Conservation (phyloP, 2,888 invertebrate genomes). For the Blastobasis adustella region DNA sequence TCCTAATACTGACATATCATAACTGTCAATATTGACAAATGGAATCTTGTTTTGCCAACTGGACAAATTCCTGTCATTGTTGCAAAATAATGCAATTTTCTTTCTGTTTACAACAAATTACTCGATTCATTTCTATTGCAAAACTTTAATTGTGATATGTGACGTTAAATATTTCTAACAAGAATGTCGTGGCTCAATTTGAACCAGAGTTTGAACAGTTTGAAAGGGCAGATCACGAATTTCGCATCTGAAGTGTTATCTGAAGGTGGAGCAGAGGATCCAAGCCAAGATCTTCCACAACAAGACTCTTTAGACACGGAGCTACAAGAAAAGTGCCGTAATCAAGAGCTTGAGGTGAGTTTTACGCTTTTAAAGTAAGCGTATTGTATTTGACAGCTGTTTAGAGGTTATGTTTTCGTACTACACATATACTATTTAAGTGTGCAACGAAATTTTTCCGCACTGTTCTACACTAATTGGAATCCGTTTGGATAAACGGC, state of each 20-base stretch:
- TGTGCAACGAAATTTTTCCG: too few species aligned
- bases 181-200: constrained; percentile 82
- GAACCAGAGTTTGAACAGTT: constrained; percentile 78
- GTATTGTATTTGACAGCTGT: constrained; percentile 38
- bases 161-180: constrained; percentile 19
- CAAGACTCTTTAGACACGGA: constrained; percentile 51
- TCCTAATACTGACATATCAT: too few species aligned
- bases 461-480: too few species aligned
- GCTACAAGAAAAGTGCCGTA: constrained; percentile 71
- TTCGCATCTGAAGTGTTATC: constrained; percentile 92
- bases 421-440: constrained; percentile 4
- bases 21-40: constrained; percentile 13
- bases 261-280: constrained; percentile 77
- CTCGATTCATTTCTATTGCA: constrained; percentile 28
- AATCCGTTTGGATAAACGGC: too few species aligned
- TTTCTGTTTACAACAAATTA: constrained; percentile 51
- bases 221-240: constrained; percentile 91
- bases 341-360: constrained; percentile 78
- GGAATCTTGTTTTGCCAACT: constrained; percentile 70
- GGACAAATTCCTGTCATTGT: constrained; percentile 61
- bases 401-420: constrained; percentile 62
- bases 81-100: constrained; percentile 66
- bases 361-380: constrained; percentile 13
- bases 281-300: constrained; percentile 27
- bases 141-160: constrained; percentile 46